Evolutionary conservation across 2,113 vertebrate species (phyloP), one percentile per base, ranked within the genome.

Genomic region (Tupaia chinensis): DNA sequence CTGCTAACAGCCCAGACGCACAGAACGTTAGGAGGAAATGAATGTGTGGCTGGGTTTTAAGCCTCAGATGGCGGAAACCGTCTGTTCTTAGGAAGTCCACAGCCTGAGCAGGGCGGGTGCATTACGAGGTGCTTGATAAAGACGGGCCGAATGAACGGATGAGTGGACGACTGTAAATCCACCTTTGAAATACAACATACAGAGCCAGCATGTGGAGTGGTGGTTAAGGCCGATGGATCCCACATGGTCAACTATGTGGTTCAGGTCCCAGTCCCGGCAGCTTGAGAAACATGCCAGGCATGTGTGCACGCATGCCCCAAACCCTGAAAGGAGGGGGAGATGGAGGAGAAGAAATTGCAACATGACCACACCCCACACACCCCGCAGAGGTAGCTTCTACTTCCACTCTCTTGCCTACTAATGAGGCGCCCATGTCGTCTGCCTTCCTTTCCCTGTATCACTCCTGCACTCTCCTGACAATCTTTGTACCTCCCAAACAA

Each of bases 351-450:
- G 44, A 44, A 44, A 44, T 44, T 44, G 44, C 44, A 44, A 44
- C 44, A 44, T 44, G 44, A 44, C 44, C 44, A 44, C 44, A 3
- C 23, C 16, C 25, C 0, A 32, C n/a, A n/a, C n/a, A n/a, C n/a
- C n/a, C 23, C 54, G 9, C 5, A n/a, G 9, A 78, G 61, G 29
- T 9, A 32, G n/a, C 65, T 29, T 69, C 34, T 25, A 3, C 34
- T 13, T 9, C 53, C 29, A n/a, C 76, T 32, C 82, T 19, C 34
- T 14, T 25, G 22, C 11, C 23, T 56, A 20, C 34, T n/a, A 54
- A 27, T 1, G 79, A 15, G 32, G n/a, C 14, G 23, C 10, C 58
- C 1, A 0, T 12, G 15, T 0, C 44, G 32, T 9, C 66, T 10
- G 23, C 69, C 32, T 6, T 12, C 82, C 61, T 68, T 27, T 65